Evolutionary conservation across 2,888 invertebrate genomes (phyloP).

Genomic region (Craniophora ligustri): DNA sequence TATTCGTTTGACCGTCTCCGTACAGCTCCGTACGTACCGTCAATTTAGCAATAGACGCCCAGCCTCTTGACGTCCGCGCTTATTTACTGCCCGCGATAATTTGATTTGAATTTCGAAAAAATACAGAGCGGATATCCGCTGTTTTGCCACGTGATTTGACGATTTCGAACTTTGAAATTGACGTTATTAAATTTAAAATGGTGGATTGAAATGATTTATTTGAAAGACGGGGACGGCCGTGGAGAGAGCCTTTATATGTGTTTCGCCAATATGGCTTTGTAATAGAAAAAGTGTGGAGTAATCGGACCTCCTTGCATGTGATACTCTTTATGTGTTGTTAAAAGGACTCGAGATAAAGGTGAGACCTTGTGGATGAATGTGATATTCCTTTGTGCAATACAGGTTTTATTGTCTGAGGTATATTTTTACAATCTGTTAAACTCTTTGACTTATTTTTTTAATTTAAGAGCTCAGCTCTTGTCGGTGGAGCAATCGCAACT

Average conservation of each 20-base stretch:
- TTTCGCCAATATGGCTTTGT: constrained; percentile 85
- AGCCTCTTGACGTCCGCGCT: constrained; percentile 52
- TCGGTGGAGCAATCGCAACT: too few species aligned
- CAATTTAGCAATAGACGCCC: constrained; percentile 80
- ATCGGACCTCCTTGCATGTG: constrained; percentile 62
- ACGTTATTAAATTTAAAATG: constrained; percentile 61
- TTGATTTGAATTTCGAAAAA: constrained; percentile 55
- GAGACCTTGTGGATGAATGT: constrained; percentile 56
- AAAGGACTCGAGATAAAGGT: constrained; percentile 74
- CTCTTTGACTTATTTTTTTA: too few species aligned
- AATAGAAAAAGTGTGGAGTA: constrained; percentile 54
- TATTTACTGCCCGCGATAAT: constrained; percentile 41
- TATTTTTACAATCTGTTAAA: too few species aligned
- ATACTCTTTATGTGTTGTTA: constrained; percentile 46
- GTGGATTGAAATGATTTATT: constrained; percentile 72
- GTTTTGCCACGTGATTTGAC: constrained; percentile 29
- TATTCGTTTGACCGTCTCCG: constrained; percentile 80
- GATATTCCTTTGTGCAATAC: constrained; percentile 23
- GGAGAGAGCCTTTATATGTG: constrained; percentile 62
- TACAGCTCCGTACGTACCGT: constrained; percentile 69
- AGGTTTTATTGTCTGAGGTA: constrained; percentile 29
- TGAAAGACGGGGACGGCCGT: constrained; percentile 70
- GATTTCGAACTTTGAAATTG: constrained; percentile 4
- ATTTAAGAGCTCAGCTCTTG: too few species aligned
- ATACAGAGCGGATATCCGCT: constrained; percentile 22